Conservation (phyloP, 2,797 vertebrate genomes). For the Arctocebus calabarensis region DNA sequence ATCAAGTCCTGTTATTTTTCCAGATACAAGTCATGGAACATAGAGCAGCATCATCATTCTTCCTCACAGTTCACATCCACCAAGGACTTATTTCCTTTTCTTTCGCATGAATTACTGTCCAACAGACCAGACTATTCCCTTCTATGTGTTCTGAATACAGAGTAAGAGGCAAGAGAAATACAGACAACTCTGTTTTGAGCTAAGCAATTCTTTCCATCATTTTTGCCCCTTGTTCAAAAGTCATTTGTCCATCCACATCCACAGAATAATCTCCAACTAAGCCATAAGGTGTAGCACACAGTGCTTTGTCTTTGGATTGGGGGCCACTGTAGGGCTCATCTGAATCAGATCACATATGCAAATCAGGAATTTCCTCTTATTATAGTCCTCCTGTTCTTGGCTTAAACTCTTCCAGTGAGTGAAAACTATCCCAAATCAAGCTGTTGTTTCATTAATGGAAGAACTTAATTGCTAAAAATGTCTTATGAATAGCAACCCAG, state of each 20-base stretch:
- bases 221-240: constrained; percentile 27
- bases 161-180: constrained; percentile 50
- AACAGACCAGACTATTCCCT: constrained; percentile 35
- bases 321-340: not conserved
- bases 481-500: not conserved
- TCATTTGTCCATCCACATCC: not conserved
- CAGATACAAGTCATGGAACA: constrained; percentile 76
- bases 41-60: constrained; percentile 82
- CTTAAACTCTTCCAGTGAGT: not conserved
- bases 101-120: constrained; percentile 81
- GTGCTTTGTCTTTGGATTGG: not conserved
- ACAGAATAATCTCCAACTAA: not conserved
- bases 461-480: not conserved
- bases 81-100: constrained; percentile 82
- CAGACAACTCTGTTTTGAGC: not conserved
- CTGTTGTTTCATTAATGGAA: not conserved
- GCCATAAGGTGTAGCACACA: not conserved
- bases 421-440: not conserved
- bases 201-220: not conserved
- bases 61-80: constrained; percentile 78
- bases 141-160: constrained; percentile 72
- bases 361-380: not conserved
- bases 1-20: constrained; percentile 85
- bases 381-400: not conserved
- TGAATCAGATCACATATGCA: not conserved